Base-by-base conservation (phyloP, 1,140 invertebrate genomes). In the Bombus pyrosoma region DNA sequence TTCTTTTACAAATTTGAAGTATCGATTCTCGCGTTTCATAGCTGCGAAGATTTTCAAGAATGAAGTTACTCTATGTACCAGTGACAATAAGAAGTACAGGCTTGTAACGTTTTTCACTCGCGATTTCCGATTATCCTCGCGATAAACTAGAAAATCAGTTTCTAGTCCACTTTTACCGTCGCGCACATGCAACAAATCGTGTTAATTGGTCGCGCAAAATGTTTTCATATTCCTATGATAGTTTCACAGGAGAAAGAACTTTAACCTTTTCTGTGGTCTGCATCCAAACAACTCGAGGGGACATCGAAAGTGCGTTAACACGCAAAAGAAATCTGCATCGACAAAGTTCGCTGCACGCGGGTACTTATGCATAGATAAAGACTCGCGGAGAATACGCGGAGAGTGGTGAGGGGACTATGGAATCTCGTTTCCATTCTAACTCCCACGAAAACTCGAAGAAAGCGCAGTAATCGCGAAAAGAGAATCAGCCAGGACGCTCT, bases 221-320 rank as follows among this genome's bases (percentile, higher is more conserved):
- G 15, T 53, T 53, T 53, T 53, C 47, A 8, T 53, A 22, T 22
- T 53, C 1, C 18, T 53, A 53, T 53, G 47, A 53, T 53, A 6
- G 1, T 53, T 53, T 53, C 18, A 53, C 47, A 2, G 47, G 47
- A 53, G 47, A 53, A 22, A 53, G 18, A 53, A 76, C 28, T 83
- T 57, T 22, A n/a, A 5, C 12, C 8, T 75, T 59, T 12, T n/a
- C 39, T n/a, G 64, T 47, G 75, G n/a, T 79, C 75, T 47, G 5
- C 53, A 53, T 71, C 39, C 32, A 71, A 72, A 79, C 74, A 84
- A 78, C 74, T 41, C 82, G 75, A 62, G 39, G 78, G 41, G 57
- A 84, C 84, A 91, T 86, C 86, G 87, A 90, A 91, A 91, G 84
- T 85, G 72, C 81, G 87, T 88, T 87, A 88, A 88, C 81, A 79